phyloP scores from a whole-genome alignment of 2,113 vertebrate genomes.

The Cygnus atratus region DNA sequence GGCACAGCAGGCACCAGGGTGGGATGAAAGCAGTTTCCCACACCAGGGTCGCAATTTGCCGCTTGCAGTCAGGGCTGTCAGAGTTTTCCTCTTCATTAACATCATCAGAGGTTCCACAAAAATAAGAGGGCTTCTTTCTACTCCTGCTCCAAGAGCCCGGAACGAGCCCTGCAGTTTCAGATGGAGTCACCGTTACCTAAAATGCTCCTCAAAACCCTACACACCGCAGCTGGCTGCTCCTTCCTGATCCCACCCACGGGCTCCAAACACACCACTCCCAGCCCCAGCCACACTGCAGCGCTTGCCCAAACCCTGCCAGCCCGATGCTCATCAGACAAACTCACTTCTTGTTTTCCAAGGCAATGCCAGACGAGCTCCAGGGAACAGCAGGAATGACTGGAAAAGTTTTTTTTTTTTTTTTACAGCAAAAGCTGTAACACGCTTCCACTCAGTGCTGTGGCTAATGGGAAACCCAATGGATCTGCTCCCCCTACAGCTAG shows the following conservation, averaged over 20 bases:
- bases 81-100: not conserved
- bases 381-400: not conserved
- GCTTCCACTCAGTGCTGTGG: not conserved
- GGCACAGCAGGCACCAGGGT: fast-evolving
- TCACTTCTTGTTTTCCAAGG: not conserved
- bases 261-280: not conserved
- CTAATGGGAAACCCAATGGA: not conserved
- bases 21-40: not conserved
- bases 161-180: not conserved
- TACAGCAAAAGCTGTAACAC: not conserved
- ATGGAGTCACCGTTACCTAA: not conserved
- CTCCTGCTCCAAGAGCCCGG: not conserved
- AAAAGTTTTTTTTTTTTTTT: not conserved
- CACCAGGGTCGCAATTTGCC: not conserved
- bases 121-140: not conserved
- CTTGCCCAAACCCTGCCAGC: not conserved
- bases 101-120: not conserved
- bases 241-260: not conserved
- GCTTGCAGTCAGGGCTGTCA: too few species aligned
- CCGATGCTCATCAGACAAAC: not conserved
- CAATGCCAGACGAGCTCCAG: fast-evolving
- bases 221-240: fast-evolving
- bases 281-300: not conserved
- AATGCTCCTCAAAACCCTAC: not conserved
- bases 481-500: not conserved